Evolutionary conservation across 2,113 vertebrate species (phyloP).

Genomic region (Hippocampus mohnikei): DNA sequence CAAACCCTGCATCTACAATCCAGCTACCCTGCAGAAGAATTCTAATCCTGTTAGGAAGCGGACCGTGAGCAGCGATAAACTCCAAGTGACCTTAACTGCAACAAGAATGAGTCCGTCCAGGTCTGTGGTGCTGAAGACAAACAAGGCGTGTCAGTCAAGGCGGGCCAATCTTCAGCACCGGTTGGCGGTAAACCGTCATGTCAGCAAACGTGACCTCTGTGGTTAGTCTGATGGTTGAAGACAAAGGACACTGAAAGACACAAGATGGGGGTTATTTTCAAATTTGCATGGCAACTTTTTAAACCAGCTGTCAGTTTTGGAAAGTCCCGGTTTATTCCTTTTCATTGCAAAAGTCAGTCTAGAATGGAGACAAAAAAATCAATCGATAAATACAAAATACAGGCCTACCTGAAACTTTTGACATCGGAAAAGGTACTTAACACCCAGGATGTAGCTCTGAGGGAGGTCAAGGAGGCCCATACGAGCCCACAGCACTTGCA

Average conservation of each 20-base stretch:
- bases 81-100: slow-evolving; percentile 25
- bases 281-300: background rate
- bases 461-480: slow-evolving; percentile 62
- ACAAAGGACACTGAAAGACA: slow-evolving; percentile 60
- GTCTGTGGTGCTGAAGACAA: slow-evolving; percentile 40
- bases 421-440: slow-evolving; percentile 68
- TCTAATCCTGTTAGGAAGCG: slow-evolving; percentile 44
- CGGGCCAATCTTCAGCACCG: slow-evolving; percentile 58
- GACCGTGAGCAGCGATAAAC: slow-evolving; percentile 38
- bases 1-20: background rate
- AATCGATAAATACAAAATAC: too few relatives aligned
- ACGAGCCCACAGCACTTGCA: slow-evolving; percentile 70
- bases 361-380: too few relatives aligned
- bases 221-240: slow-evolving; percentile 53
- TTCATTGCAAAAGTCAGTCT: too few relatives aligned
- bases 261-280: background rate
- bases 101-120: slow-evolving; percentile 44
- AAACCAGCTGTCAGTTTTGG: background rate
- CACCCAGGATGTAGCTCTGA: slow-evolving; percentile 71
- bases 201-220: slow-evolving; percentile 66
- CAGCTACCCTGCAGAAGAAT: slow-evolving; percentile 30
- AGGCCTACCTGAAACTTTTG: slow-evolving; percentile 55
- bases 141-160: slow-evolving; percentile 38
- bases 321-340: too few relatives aligned
- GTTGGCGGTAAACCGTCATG: slow-evolving; percentile 59